A percentile compares a stretch with the other conserved stretches of the same genome.
Evolutionary conservation across 2,797 vertebrate species (phyloP).

Genomic region (Dallia pectoralis): DNA sequence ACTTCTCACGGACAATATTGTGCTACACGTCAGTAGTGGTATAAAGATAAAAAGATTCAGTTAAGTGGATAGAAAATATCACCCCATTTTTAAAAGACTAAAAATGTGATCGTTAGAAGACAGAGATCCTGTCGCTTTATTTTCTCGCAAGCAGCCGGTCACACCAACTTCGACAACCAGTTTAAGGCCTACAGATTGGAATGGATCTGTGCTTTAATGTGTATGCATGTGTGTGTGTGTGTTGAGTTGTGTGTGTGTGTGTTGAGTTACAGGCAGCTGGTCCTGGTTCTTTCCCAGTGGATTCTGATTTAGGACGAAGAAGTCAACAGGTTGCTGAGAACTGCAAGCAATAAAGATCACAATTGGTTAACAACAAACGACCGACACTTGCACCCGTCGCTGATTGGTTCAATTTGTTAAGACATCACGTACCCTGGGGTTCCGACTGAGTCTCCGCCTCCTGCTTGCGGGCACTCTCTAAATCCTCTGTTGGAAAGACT

Average conservation of each 20-base stretch:
- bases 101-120: slow-evolving; percentile 38
- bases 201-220: not conserved
- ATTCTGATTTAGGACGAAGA: slow-evolving; percentile 49
- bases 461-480: slow-evolving; percentile 66
- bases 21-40: not conserved
- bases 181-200: slow-evolving; percentile 36
- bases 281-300: slow-evolving; percentile 21
- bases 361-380: not conserved
- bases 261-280: not conserved
- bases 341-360: slow-evolving; percentile 46
- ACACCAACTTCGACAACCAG: slow-evolving; percentile 39
- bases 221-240: not conserved
- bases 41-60: slow-evolving; percentile 32
- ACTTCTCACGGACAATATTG: not conserved
- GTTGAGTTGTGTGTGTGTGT: not conserved
- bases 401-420: not conserved
- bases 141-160: slow-evolving; percentile 35
- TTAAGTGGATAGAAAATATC: slow-evolving; percentile 48
- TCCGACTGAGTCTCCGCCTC: slow-evolving; percentile 66
- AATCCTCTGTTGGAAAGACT: slow-evolving; percentile 54
- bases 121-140: slow-evolving; percentile 42
- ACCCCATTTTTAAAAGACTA: slow-evolving; percentile 47
- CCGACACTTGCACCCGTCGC: not conserved
- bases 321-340: slow-evolving; percentile 64
- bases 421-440: slow-evolving; percentile 65